Base-by-base conservation (phyloP, 2,888 invertebrate genomes). In the Zelleria hepariella region DNA sequence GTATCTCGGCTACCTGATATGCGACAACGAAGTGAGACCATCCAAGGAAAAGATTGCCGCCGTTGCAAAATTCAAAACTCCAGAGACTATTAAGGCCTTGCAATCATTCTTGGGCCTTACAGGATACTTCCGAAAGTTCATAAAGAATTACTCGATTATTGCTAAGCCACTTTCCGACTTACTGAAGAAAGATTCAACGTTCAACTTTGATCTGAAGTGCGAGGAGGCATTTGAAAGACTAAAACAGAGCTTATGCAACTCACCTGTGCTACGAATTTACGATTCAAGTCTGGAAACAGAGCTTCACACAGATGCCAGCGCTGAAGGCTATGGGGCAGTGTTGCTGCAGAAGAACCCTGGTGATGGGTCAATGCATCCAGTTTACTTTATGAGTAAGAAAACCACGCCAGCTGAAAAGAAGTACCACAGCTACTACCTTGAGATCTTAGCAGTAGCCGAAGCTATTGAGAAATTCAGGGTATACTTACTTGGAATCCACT, bases 41-140 rank as follows among this genome's bases (percentile, higher is more conserved):
- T 24, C 52, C 2, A 8, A 25, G 5, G 6, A 5, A 5, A 53
- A 53, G 24, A 53, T n/a, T 23, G 23, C 10, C 6, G 53, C 53
- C 5, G 53, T 53, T 6, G 6, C 6, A 21, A 21, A 24, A 8
- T 53, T 53, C 24, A 5, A 5, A 53, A 23, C 10, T 21, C 21
- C 53, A 10, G 8, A 53, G 24, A 53, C 53, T 5, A 23, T 23
- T n/a, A n/a, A n/a, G n/a, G 63, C 67, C 15, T 23, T 70, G 2
- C 62, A 68, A 2, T 67, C 68, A 26, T 73, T 70, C 59, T 56
- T 71, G 1, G 70, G 71, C 0, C 56, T 70, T 15, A 64, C 62
- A 52, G 66, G 67, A 51, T 73, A 69, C 58, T 73, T 72, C 60
- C 54, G 69, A 0, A 70, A 69, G 55, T 72, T 68, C 57, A 67